Evolutionary conservation across 2,797 vertebrate species (phyloP), one percentile per base, ranked within the genome.

Genomic region (Triplophysa yarkandensis): DNA sequence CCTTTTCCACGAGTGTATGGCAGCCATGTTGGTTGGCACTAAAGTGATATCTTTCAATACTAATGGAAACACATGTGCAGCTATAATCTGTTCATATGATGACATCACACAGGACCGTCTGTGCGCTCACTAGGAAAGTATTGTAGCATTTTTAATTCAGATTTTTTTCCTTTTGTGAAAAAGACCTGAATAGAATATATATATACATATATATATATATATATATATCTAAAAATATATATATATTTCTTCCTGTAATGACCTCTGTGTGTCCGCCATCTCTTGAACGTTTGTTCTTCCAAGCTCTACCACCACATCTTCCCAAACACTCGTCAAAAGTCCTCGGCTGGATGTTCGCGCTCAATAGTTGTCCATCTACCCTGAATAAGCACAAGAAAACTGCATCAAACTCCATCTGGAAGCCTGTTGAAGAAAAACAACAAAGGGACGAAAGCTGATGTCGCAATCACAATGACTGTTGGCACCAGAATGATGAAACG

Each of bases 201-300:
- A 57, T 41, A 70, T 28, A 71, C 11, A 60, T 32, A 50, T 36
- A 1, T 55, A 69, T 85, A 83, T 74, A 85, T 83, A 89, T 62
- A 89, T 78, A 55, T 10, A 57, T 41, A 70, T 28, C 60, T 16
- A 60, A 21, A 50, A 25, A 1, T 55, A 69, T 85, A 83, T 74
- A 85, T 83, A 89, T 62, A 89, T 78, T 82, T 85, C 86, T 90
- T 83, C 88, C 88, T 86, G 83, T 91, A 75, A 81, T 76, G 83
- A 76, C 11, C 78, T 84, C 86, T 85, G 83, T 67, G 62, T 91
- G 88, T 93, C 92, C 90, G 89, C 87, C 88, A 83, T 89, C 89
- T 87, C 86, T 91, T 89, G 90, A 83, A 91, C 89, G 84, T 75
- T 85, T 90, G 93, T 93, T 96, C 94, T 96, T 95, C 94, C 93